Evolutionary conservation across 2,797 vertebrate genomes (phyloP).

Genomic region (Sparus aurata): DNA sequence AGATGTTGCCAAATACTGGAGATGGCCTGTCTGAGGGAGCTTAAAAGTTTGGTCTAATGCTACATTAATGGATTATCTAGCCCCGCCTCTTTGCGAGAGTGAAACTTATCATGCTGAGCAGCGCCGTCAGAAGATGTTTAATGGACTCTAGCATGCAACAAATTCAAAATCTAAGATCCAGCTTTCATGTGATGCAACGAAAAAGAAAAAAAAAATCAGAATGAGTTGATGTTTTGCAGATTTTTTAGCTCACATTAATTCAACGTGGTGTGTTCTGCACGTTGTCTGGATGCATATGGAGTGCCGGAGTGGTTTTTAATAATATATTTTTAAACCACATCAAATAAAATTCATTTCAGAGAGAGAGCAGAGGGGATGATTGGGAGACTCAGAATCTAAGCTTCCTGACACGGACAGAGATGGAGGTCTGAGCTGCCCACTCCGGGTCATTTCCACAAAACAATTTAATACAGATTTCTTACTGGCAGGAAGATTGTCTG

Average conservation of each 20-base stretch:
- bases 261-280: constrained; percentile 51
- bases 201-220: constrained; percentile 43
- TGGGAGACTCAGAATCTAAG: constrained; percentile 67
- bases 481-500: constrained; percentile 62
- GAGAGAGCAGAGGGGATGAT: constrained; percentile 56
- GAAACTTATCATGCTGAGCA: constrained; percentile 72
- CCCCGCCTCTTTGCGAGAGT: constrained; percentile 59
- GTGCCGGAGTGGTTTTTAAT: constrained; percentile 67
- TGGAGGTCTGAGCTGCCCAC: constrained; percentile 72
- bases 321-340: constrained; percentile 78
- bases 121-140: constrained; percentile 74
- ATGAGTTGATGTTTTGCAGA: constrained; percentile 72
- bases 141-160: constrained; percentile 69
- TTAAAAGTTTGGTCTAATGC: constrained; percentile 79
- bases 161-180: constrained; percentile 68
- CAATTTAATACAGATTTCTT: constrained; percentile 74
- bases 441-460: constrained; percentile 77
- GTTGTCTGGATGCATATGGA: constrained; percentile 60
- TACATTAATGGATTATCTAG: constrained; percentile 69
- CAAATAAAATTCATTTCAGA: constrained; percentile 73
- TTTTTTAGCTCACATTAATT: constrained; percentile 75
- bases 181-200: constrained; percentile 72
- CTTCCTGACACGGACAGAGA: constrained; percentile 69
- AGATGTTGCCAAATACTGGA: constrained; percentile 71
- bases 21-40: constrained; percentile 69